These are phyloP conservation scores for Tethea ocularis DNA, from an alignment of 2,888 invertebrate species.

Conservation along the genomic window DNA sequence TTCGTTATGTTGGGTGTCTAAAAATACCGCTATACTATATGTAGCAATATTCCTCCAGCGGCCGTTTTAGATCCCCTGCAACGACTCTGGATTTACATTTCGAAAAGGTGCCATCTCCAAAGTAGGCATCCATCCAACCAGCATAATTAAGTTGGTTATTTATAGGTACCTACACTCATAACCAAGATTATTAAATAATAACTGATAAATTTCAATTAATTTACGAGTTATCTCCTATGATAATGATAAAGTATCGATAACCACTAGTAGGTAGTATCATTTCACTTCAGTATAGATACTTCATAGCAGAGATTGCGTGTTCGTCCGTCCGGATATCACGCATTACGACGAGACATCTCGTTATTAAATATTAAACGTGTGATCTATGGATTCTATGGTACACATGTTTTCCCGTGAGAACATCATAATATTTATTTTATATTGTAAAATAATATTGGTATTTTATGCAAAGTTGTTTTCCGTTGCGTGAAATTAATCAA, in stretches of 20 bases:
- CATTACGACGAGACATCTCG: slow-evolving; percentile 34
- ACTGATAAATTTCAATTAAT: not conserved
- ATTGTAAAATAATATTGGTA: not conserved
- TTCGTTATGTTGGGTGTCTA: too few relatives aligned
- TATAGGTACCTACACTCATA: not conserved
- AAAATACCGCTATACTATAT: too few relatives aligned
- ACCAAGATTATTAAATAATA: not conserved
- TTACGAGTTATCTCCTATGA: not conserved
- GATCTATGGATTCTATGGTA: slow-evolving; percentile 29
- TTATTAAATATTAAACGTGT: slow-evolving; percentile 40
- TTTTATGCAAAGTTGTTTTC: not conserved
- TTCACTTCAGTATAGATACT: not conserved
- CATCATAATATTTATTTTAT: not conserved
- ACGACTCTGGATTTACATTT: too few relatives aligned
- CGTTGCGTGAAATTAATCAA: not conserved
- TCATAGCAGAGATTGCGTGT: slow-evolving; percentile 5
- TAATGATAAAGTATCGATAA: not conserved
- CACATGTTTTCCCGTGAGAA: slow-evolving; percentile 37
- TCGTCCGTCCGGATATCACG: slow-evolving; percentile 32
- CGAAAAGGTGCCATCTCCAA: too few relatives aligned
- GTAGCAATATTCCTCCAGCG: too few relatives aligned
- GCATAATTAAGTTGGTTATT: too few relatives aligned
- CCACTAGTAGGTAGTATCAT: not conserved
- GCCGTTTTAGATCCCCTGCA: too few relatives aligned
- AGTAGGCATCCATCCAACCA: too few relatives aligned